These are phyloP conservation scores for Bacillus rossius DNA, from an alignment of 1,140 invertebrate species.

Conservation along the genomic window DNA sequence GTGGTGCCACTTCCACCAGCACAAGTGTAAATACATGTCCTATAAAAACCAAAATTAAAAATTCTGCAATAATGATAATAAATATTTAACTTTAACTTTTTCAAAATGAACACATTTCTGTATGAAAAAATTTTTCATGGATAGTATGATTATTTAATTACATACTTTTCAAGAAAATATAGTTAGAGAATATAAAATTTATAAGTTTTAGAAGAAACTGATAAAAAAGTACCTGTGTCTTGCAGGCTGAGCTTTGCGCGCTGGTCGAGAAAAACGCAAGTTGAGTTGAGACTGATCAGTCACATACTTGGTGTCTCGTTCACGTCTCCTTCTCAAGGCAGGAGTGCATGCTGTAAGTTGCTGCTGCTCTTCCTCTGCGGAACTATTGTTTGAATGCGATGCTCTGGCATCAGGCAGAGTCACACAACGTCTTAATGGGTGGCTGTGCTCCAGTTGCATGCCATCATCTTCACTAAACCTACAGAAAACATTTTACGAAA, in stretches of 20 bases:
- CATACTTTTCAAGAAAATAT: too few relatives aligned
- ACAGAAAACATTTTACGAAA: neutral
- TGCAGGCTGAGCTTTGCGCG: constrained; percentile 36
- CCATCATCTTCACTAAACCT: neutral
- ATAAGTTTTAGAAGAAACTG: too few relatives aligned
- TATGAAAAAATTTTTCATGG: too few relatives aligned
- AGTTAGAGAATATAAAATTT: too few relatives aligned
- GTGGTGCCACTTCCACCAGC: too few relatives aligned
- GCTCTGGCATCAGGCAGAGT: constrained; percentile 41
- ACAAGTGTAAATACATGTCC: too few relatives aligned
- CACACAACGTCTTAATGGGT: constrained; percentile 36
- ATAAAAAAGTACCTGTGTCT: neutral
- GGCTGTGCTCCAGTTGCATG: neutral
- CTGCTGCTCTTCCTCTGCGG: constrained; percentile 40
- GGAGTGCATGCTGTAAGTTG: constrained; percentile 51
- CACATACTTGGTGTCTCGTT: constrained; percentile 63
- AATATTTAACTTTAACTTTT: too few relatives aligned
- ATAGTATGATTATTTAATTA: too few relatives aligned
- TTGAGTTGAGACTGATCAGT: constrained; percentile 66
- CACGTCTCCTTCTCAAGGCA: constrained; percentile 49
- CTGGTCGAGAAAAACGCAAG: constrained; percentile 62
- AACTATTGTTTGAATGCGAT: constrained; percentile 35
- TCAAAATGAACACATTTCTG: too few relatives aligned
- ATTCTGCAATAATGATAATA: too few relatives aligned
- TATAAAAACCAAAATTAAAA: too few relatives aligned